Evolutionary conservation across 2,113 vertebrate species (phyloP), one percentile per base, ranked within the genome.

Genomic region (Phocoena phocoena): DNA sequence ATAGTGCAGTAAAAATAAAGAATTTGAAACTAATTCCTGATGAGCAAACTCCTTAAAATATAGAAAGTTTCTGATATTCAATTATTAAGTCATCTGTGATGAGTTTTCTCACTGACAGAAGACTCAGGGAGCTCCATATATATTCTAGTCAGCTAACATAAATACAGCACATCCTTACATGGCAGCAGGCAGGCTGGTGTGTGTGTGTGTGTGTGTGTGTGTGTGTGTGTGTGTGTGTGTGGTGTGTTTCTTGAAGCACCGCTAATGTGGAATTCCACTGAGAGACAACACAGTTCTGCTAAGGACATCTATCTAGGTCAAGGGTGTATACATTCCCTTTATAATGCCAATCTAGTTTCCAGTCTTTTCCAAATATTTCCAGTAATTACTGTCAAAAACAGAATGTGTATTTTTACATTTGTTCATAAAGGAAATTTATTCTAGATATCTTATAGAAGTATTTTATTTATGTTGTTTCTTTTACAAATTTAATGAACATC

Each of bases 391-490:
- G 23, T 93, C 58, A 88, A 38, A 84, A 96, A 62, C 8, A 60
- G 23, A 88, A 47, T 28, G 5, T 63, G 3, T 88, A 77, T 62
- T 86, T 96, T 91, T 93, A 79, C 21, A 14, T 71, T 90, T 95
- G n/a, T 85, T 95, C 77, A 93, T 63, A 50, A 31, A 84, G 36
- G 12, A 93, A 94, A 85, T 77, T 73, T 93, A 58, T 80, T 79
- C 20, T 68, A 86, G 20, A 25, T 84, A 60, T 25, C 26, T 63
- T 88, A 60, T 68, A 63, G 8, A 97, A 86, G 53, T 41, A 11
- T 38, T 92, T 88, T 77, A 47, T 41, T 88, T 47, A 55, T 74
- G 8, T 58, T 76, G 15, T 90, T 77, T 88, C 25, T 77, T 93
- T 96, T 65, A 82, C 36, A 58, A 85, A 71, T 60, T 81, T 73